Evolutionary conservation across 1,140 invertebrate genomes (phyloP).

Genomic region (Ladona fulva): DNA sequence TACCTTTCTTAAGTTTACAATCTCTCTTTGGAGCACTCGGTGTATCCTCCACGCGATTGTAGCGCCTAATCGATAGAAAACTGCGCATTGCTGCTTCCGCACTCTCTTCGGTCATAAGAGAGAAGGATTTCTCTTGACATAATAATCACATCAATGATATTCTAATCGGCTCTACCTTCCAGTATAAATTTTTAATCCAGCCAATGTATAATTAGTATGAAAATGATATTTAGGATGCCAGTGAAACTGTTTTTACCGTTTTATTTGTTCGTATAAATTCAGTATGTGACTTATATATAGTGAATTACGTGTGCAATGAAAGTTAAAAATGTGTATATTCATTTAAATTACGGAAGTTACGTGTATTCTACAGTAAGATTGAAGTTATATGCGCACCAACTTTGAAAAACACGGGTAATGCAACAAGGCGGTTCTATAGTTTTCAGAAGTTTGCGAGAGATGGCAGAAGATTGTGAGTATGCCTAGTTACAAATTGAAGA

Average conservation of each 20-base stretch:
- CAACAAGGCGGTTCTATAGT: background rate
- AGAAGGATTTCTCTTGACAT: background rate
- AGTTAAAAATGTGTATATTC: too few relatives aligned
- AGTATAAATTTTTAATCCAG: too few relatives aligned
- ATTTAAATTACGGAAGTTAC: too few relatives aligned
- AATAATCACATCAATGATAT: background rate
- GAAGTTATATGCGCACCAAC: background rate
- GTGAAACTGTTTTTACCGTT: too few relatives aligned
- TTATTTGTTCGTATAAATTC: too few relatives aligned
- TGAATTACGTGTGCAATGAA: too few relatives aligned
- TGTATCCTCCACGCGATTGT: background rate
- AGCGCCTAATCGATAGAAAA: background rate
- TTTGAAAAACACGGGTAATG: background rate
- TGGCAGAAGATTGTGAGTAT: constrained; percentile 4
- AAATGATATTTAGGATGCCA: too few relatives aligned
- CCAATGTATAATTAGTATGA: too few relatives aligned
- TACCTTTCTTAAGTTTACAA: background rate
- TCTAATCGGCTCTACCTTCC: too few relatives aligned
- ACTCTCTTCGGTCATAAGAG: background rate
- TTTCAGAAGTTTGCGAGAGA: background rate
- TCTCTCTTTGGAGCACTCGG: background rate
- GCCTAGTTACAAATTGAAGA: background rate
- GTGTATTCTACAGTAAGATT: too few relatives aligned
- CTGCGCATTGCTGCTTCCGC: background rate
- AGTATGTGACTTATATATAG: too few relatives aligned